phyloP scores from a whole-genome alignment of 2,113 vertebrate genomes.

The Atractosteus spatula region DNA sequence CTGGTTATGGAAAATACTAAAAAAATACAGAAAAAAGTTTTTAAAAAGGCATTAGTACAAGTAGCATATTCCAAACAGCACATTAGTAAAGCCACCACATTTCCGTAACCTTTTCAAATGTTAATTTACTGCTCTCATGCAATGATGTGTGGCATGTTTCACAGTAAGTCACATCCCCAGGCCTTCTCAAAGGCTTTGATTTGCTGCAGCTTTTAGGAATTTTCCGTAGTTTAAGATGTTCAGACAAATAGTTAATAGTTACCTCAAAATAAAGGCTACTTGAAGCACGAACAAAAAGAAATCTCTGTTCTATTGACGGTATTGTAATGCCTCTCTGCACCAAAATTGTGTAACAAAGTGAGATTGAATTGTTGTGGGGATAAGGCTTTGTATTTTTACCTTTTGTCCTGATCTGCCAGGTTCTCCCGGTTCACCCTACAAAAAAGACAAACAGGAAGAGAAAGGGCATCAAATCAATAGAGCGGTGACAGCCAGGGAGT shows the following conservation, averaged over 20 bases:
- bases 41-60: not conserved
- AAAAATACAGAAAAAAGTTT: not conserved
- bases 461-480: not conserved
- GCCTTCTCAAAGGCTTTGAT: no score
- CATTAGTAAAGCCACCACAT: not conserved
- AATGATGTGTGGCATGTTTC: not conserved
- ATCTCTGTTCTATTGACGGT: not conserved
- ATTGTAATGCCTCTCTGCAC: not conserved
- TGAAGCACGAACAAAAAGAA: not conserved
- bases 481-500: not conserved
- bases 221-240: no score
- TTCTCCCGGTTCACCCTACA: constrained; percentile 93
- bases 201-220: no score
- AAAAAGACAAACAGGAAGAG: constrained; percentile 4
- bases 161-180: no score
- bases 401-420: constrained; percentile 86
- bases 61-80: constrained; percentile 8
- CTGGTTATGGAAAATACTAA: not conserved
- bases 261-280: not conserved
- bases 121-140: not conserved
- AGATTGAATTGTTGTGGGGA: not conserved
- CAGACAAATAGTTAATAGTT: no score
- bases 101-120: not conserved
- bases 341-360: not conserved
- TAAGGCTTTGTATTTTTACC: constrained; percentile 66